phyloP scores from a whole-genome alignment of 2,888 invertebrate genomes.

The Rhamphomyia laevipes region DNA sequence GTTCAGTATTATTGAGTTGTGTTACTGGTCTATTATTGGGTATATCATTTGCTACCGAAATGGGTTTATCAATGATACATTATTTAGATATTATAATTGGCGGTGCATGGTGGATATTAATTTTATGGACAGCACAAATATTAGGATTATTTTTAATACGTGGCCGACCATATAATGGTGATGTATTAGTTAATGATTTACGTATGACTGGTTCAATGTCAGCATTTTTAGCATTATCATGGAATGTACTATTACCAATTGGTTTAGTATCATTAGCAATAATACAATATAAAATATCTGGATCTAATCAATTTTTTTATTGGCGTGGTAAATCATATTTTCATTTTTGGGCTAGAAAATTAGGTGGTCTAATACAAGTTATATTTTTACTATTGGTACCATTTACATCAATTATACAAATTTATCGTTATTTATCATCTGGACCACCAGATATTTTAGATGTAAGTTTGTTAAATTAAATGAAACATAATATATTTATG shows the following conservation, averaged over 20 bases:
- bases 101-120: slow-evolving; percentile 78
- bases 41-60: slow-evolving; percentile 76
- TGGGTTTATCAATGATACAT: slow-evolving; percentile 71
- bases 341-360: slow-evolving; percentile 66
- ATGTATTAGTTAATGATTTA: slow-evolving; percentile 35
- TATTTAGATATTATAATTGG: slow-evolving; percentile 75
- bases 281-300: slow-evolving; percentile 58
- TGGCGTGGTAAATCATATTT: slow-evolving; percentile 64
- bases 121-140: slow-evolving; percentile 62
- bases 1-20: slow-evolving; percentile 63
- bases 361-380: slow-evolving; percentile 66
- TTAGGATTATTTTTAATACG: slow-evolving; percentile 77
- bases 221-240: slow-evolving; percentile 64
- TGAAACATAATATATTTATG: not conserved
- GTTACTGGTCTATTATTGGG: slow-evolving; percentile 70
- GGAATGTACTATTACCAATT: slow-evolving; percentile 80
- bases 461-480: slow-evolving; percentile 42
- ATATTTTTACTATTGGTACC: slow-evolving; percentile 61
- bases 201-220: slow-evolving; percentile 44
- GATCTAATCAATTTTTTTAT: slow-evolving; percentile 53
- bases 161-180: slow-evolving; percentile 73
- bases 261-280: slow-evolving; percentile 62
- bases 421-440: slow-evolving; percentile 63
- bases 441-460: slow-evolving; percentile 82
- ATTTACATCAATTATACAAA: slow-evolving; percentile 43